Percentiles rank a stretch among this genome's conserved stretches.
Evolutionary conservation across 2,888 invertebrate genomes (phyloP).

Genomic region (Catonia carolina): DNA sequence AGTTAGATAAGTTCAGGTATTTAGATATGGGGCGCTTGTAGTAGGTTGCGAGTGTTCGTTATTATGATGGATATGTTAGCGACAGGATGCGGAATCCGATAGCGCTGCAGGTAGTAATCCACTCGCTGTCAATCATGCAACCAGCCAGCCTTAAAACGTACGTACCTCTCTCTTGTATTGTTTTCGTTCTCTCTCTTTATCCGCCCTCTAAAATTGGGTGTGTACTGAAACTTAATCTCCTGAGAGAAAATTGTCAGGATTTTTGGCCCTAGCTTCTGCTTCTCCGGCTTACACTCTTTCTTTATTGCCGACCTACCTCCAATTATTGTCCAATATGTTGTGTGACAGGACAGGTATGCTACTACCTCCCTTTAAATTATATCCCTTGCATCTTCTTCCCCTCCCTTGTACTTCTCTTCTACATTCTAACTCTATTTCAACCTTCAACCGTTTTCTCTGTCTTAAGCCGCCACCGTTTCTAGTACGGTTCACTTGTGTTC

Average conservation of each 20-base stretch:
- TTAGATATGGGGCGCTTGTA: too few species aligned
- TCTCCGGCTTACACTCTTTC: conserved; percentile 29
- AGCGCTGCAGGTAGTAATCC: too few species aligned
- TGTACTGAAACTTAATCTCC: conserved; percentile 9
- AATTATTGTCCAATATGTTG: conserved; percentile 15
- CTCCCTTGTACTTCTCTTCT: too few species aligned
- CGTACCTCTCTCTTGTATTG: too few species aligned
- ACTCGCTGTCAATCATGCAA: too few species aligned
- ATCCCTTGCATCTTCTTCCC: conserved; percentile 3
- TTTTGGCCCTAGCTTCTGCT: neutral
- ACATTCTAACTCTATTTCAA: neutral
- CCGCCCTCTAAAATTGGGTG: conserved; percentile 37
- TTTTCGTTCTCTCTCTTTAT: neutral
- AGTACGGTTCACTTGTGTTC: neutral
- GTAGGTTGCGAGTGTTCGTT: too few species aligned
- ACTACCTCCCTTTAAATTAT: neutral
- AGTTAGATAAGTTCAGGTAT: too few species aligned
- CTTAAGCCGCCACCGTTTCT: neutral
- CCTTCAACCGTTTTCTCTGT: neutral
- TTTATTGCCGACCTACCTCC: conserved; percentile 6
- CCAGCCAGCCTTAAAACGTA: too few species aligned
- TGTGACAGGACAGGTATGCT: neutral
- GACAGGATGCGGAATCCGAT: too few species aligned
- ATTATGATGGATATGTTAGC: too few species aligned
- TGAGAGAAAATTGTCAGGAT: conserved; percentile 9